These are phyloP conservation scores for Prenolepis imparis DNA, from an alignment of 2,888 invertebrate genomes.

Conservation along the genomic window DNA sequence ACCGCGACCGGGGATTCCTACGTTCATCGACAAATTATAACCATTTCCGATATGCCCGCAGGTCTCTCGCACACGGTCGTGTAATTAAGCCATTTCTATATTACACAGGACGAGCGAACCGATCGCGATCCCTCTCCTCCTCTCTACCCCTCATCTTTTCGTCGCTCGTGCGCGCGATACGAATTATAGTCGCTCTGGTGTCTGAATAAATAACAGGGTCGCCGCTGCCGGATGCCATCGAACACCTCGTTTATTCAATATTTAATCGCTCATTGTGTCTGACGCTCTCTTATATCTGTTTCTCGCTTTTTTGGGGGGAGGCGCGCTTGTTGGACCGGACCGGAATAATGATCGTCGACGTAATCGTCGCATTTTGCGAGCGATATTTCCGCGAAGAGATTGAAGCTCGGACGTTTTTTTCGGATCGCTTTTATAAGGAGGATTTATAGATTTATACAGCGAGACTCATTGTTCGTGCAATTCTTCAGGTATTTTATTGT, in stretches of 20 bases:
- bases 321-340: conserved; percentile 39
- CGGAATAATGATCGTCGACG: conserved; percentile 51
- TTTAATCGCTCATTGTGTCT: conserved; percentile 73
- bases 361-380: conserved; percentile 37
- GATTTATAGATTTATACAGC: conserved; percentile 35
- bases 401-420: conserved; percentile 22
- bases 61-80: conserved; percentile 68
- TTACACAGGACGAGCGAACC: conserved; percentile 27
- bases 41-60: conserved; percentile 72
- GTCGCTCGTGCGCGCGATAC: conserved; percentile 56
- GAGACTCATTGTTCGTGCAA: neutral
- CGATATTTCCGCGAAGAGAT: conserved; percentile 26
- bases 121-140: neutral
- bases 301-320: conserved; percentile 25
- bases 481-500: neutral
- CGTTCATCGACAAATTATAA: conserved; percentile 74
- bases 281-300: conserved; percentile 30
- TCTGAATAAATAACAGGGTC: conserved; percentile 76
- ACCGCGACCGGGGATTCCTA: conserved; percentile 17
- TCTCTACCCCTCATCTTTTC: neutral
- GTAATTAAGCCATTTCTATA: conserved; percentile 80
- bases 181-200: conserved; percentile 69
- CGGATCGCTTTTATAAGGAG: conserved; percentile 14
- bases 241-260: conserved; percentile 78
- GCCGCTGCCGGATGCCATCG: conserved; percentile 70